Percentiles rank a stretch among this genome's conserved stretches.
Evolutionary conservation across 2,888 invertebrate genomes (phyloP).

Genomic region (Cheilosia variabilis): DNA sequence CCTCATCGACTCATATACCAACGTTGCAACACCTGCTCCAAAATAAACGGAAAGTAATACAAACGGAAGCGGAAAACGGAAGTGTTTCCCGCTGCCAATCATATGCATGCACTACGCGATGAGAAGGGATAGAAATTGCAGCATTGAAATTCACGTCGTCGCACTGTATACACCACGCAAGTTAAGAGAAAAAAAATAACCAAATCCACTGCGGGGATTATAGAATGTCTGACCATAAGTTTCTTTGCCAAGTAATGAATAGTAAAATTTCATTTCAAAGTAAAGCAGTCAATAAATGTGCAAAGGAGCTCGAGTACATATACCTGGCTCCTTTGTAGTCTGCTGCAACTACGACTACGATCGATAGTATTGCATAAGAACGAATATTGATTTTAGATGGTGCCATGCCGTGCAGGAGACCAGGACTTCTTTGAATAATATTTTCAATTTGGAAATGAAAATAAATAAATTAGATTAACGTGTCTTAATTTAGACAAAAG

Average conservation of each 20-base stretch:
- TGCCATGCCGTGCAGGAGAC: neutral
- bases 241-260: conserved; percentile 44
- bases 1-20: neutral
- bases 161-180: conserved; percentile 18
- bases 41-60: conserved; percentile 52
- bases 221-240: conserved; percentile 39
- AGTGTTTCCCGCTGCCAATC: conserved; percentile 58
- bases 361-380: conserved; percentile 58
- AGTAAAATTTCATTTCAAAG: conserved; percentile 30
- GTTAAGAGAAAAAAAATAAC: conserved; percentile 27
- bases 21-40: conserved; percentile 39
- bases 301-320: conserved; percentile 4
- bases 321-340: conserved; percentile 14
- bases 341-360: conserved; percentile 20
- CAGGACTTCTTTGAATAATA: conserved; percentile 1
- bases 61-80: conserved; percentile 64
- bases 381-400: neutral
- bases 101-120: conserved; percentile 26
- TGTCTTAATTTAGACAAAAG: too few species aligned
- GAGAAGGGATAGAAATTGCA: conserved; percentile 23
- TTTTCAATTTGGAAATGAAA: neutral
- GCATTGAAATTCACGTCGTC: conserved; percentile 52
- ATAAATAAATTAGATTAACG: too few species aligned
- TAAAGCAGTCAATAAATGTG: conserved; percentile 10
- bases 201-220: neutral